These are phyloP conservation scores for Calidris pugnax DNA, from an alignment of 2,113 vertebrate species.

Conservation along the genomic window DNA sequence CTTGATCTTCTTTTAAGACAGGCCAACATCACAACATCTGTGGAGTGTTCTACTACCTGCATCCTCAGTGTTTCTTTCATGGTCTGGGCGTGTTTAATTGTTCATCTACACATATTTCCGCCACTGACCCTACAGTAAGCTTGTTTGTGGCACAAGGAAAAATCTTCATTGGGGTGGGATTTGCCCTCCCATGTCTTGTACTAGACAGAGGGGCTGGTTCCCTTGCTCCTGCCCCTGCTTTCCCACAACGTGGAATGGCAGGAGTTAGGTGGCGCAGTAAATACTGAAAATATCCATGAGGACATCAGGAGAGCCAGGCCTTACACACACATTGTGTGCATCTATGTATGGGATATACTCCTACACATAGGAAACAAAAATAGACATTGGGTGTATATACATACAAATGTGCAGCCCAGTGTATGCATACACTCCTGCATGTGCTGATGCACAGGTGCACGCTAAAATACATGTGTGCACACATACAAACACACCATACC, in stretches of 20 bases:
- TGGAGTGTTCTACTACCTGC: accelerated
- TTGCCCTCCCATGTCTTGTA: not conserved
- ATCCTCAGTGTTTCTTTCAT: not conserved
- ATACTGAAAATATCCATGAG: accelerated
- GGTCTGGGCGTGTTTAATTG: not conserved
- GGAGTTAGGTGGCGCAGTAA: not conserved
- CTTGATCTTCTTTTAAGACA: not conserved
- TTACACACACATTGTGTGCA: accelerated
- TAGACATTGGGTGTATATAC: accelerated
- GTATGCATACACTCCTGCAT: accelerated
- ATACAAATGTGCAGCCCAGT: accelerated
- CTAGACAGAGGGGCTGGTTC: no score
- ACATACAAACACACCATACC: accelerated
- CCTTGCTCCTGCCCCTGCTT: not conserved
- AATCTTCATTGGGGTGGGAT: not conserved
- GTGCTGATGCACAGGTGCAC: accelerated
- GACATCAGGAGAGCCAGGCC: not conserved
- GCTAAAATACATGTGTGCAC: accelerated
- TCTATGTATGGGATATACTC: accelerated
- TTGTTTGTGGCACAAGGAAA: accelerated
- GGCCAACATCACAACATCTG: not conserved
- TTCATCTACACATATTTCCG: not conserved
- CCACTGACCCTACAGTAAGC: accelerated
- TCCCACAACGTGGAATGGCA: accelerated
- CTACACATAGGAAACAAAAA: accelerated